Conservation (phyloP, 2,113 vertebrate species). For the human (Homo sapiens) region DNA sequence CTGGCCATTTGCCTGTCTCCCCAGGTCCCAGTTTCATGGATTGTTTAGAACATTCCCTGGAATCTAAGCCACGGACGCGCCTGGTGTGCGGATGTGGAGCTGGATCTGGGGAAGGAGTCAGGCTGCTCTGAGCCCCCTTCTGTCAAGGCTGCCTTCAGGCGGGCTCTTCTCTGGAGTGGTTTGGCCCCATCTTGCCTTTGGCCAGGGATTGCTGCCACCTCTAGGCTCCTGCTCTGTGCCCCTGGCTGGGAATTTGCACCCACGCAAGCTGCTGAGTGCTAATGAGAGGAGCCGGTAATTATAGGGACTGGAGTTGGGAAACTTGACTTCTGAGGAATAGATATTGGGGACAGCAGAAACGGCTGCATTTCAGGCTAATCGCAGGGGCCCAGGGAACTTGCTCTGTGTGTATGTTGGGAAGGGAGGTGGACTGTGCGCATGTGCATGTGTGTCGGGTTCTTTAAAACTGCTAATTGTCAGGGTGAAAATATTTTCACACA, state of each 20-base stretch:
- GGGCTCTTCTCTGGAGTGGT: neutral
- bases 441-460: neutral
- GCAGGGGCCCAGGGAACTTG: neutral
- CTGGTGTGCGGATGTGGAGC: neutral
- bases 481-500: constrained; percentile 74
- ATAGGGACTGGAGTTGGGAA: neutral
- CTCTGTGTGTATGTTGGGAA: neutral
- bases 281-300: neutral
- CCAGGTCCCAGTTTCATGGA: neutral
- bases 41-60: neutral
- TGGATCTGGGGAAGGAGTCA: neutral
- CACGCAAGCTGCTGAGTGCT: neutral
- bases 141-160: neutral
- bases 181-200: neutral
- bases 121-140: neutral
- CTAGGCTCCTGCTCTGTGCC: neutral
- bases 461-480: constrained; percentile 66
- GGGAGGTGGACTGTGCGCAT: neutral
- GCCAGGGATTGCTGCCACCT: no score
- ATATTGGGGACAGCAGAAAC: neutral
- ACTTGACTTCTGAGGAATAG: neutral
- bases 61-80: neutral
- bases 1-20: neutral
- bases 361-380: neutral
- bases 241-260: neutral